Conservation (phyloP, 2,888 invertebrate species). For the Sthenelais limicola region DNA sequence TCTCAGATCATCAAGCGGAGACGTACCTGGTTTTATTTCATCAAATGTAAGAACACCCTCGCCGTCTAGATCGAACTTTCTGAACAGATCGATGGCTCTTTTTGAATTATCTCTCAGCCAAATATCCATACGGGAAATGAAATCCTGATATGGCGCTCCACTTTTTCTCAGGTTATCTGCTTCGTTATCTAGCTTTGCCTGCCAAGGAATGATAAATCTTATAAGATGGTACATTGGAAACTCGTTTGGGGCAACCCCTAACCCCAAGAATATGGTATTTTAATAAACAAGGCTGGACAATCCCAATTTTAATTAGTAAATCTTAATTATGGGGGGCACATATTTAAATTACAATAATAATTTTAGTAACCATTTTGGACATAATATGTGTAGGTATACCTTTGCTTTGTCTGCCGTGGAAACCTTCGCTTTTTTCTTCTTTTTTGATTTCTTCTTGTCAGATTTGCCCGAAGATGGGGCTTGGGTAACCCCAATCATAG, state of each 20-base stretch:
- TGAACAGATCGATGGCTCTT: slow-evolving; percentile 58
- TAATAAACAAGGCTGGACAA: no score
- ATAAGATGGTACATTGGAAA: neutral
- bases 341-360: no score
- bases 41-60: slow-evolving; percentile 64
- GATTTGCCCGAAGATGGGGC: neutral
- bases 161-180: slow-evolving; percentile 57
- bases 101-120: slow-evolving; percentile 62
- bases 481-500: slow-evolving; percentile 4
- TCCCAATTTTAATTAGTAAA: no score
- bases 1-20: no score
- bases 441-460: slow-evolving; percentile 23
- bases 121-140: slow-evolving; percentile 64
- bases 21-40: slow-evolving; percentile 68
- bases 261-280: no score
- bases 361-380: neutral
- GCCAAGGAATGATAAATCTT: slow-evolving; percentile 33
- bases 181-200: slow-evolving; percentile 64
- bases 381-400: slow-evolving; percentile 1
- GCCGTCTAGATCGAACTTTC: slow-evolving; percentile 60
- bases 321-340: no score
- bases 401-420: slow-evolving; percentile 31
- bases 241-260: no score
- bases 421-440: slow-evolving; percentile 20
- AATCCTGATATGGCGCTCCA: slow-evolving; percentile 57